A percentile compares a stretch with the other conserved stretches of the same genome.
Conservation (phyloP, 2,113 vertebrate species). For the Melospiza georgiana region DNA sequence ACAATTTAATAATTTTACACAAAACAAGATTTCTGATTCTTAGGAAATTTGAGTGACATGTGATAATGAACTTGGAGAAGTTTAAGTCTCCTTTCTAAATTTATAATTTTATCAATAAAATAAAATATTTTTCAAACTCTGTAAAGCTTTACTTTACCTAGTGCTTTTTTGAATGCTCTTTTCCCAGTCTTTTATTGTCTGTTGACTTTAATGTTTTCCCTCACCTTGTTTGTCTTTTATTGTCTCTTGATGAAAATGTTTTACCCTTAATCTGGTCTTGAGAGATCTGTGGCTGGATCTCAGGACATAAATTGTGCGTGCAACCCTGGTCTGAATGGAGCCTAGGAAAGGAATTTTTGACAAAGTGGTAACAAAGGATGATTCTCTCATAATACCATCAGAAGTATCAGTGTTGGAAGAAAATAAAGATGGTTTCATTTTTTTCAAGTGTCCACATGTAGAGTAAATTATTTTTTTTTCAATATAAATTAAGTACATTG, state of each 20-base stretch:
- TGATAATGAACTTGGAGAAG: neutral
- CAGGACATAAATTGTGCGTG: neutral
- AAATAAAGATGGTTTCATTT: neutral
- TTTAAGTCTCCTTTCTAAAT: rapidly evolving
- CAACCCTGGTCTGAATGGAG: rapidly evolving
- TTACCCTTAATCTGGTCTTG: neutral
- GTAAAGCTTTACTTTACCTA: neutral
- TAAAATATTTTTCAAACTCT: neutral
- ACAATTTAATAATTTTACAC: neutral
- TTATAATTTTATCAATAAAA: neutral
- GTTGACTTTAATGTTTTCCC: neutral
- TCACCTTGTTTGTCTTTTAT: neutral
- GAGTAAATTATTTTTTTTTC: neutral
- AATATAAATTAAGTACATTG: neutral
- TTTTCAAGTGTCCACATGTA: neutral
- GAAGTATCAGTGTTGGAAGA: neutral
- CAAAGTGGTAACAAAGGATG: neutral
- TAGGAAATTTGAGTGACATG: neutral
- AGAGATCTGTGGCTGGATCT: neutral
- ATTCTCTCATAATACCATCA: neutral
- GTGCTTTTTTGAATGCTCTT: neutral
- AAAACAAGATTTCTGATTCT: neutral
- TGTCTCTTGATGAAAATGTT: neutral
- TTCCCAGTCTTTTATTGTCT: neutral
- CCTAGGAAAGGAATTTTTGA: neutral